Percentiles rank a stretch among this genome's conserved stretches.
These are phyloP conservation scores for Trachelus troglodyta DNA, from an alignment of 2,888 invertebrate genomes.

Conservation along the genomic window DNA sequence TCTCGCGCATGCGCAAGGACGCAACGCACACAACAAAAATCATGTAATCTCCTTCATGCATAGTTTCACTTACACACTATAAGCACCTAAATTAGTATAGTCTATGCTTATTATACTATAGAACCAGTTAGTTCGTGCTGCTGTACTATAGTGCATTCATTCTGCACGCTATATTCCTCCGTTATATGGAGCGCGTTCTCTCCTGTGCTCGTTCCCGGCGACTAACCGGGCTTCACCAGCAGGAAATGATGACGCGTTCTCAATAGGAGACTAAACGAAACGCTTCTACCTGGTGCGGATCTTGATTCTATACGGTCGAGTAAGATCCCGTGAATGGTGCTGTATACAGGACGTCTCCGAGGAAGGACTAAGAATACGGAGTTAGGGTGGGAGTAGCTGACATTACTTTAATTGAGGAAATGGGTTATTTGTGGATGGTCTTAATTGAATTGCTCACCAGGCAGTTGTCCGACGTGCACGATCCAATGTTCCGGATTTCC, in stretches of 20 bases:
- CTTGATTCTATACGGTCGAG: conserved; percentile 18
- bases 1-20: neutral
- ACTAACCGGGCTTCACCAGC: conserved; percentile 28
- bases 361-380: neutral
- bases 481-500: conserved; percentile 69
- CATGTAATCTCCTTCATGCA: neutral
- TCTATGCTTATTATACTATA: neutral
- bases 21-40: neutral
- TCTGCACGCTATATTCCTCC: neutral
- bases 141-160: neutral
- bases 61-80: neutral
- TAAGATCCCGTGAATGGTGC: conserved; percentile 21
- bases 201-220: neutral
- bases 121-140: neutral
- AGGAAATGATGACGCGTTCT: conserved; percentile 56
- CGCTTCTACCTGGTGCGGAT: conserved; percentile 10
- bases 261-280: conserved; percentile 41
- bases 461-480: conserved; percentile 45
- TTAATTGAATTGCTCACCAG: conserved; percentile 43
- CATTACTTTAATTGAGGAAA: neutral
- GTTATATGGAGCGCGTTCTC: neutral
- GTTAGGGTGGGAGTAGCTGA: neutral
- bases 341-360: neutral
- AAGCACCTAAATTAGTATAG: neutral
- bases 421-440: neutral